These are phyloP conservation scores for Mormyrus lacerda DNA, from an alignment of 2,113 vertebrate genomes.

Conservation along the genomic window DNA sequence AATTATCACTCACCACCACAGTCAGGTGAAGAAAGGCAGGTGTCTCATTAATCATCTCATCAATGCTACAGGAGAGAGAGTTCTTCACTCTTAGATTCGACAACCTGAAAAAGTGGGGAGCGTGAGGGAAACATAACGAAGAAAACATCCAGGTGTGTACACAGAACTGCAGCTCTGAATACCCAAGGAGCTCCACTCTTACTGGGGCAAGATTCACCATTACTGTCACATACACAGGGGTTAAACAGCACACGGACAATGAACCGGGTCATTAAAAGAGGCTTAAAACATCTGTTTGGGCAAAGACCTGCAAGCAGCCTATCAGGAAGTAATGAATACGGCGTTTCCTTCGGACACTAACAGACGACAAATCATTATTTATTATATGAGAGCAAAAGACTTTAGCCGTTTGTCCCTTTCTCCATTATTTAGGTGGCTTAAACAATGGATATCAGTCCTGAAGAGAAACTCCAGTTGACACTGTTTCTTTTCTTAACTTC, in stretches of 20 bases:
- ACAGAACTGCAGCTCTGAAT: not conserved
- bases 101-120: conserved; percentile 40
- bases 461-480: not conserved
- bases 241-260: not conserved
- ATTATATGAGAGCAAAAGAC: not conserved
- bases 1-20: conserved; percentile 49
- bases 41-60: conserved; percentile 41
- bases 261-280: not conserved
- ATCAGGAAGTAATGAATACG: conserved; percentile 19
- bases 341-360: not conserved
- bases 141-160: not conserved
- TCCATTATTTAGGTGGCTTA: conserved; percentile 50
- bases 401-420: conserved; percentile 46
- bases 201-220: not conserved
- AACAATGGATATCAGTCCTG: conserved; percentile 33
- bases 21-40: conserved; percentile 45
- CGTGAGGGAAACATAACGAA: not conserved
- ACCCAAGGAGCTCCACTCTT: not conserved
- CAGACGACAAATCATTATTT: not conserved
- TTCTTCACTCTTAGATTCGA: conserved; percentile 56
- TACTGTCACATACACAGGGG: not conserved
- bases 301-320: conserved; percentile 49
- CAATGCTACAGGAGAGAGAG: conserved; percentile 49
- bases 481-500: not conserved
- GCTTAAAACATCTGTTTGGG: conserved; percentile 61